Evolutionary conservation across 1,140 invertebrate species (phyloP).

Genomic region (Dryas iulia): DNA sequence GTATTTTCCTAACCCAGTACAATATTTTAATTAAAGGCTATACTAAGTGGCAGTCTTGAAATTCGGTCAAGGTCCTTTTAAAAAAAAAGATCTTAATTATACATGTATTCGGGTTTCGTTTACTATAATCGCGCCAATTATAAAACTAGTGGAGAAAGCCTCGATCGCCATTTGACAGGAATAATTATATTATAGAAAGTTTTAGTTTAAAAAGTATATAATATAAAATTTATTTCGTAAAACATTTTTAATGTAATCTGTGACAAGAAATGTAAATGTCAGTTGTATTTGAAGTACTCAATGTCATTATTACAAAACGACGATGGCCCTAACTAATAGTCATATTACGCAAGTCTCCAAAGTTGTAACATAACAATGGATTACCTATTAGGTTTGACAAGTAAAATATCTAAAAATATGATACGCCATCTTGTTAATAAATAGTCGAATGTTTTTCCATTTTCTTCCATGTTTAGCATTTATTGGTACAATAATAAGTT

Average conservation of each 20-base stretch:
- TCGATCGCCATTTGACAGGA: not conserved
- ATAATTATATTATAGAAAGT: not conserved
- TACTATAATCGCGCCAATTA: not conserved
- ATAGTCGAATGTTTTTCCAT: too few relatives aligned
- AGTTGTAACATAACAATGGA: not conserved
- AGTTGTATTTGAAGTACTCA: not conserved
- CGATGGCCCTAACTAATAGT: not conserved
- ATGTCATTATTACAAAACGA: not conserved
- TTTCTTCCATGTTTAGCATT: too few relatives aligned
- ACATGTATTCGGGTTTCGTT: not conserved
- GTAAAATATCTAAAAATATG: not conserved
- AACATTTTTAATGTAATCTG: not conserved
- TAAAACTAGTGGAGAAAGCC: not conserved
- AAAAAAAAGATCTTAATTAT: not conserved
- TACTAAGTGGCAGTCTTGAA: not conserved
- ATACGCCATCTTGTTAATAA: not conserved
- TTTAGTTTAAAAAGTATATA: not conserved
- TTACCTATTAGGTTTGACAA: not conserved
- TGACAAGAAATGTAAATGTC: not conserved
- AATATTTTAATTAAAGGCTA: constrained; percentile 20
- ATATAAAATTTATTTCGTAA: not conserved
- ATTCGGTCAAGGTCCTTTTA: constrained; percentile 17
- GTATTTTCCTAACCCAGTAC: constrained; percentile 11
- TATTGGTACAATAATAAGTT: too few relatives aligned
- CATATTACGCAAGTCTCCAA: not conserved